Base-by-base conservation (phyloP, 2,113 vertebrate species). In the Archocentrus centrarchus region DNA sequence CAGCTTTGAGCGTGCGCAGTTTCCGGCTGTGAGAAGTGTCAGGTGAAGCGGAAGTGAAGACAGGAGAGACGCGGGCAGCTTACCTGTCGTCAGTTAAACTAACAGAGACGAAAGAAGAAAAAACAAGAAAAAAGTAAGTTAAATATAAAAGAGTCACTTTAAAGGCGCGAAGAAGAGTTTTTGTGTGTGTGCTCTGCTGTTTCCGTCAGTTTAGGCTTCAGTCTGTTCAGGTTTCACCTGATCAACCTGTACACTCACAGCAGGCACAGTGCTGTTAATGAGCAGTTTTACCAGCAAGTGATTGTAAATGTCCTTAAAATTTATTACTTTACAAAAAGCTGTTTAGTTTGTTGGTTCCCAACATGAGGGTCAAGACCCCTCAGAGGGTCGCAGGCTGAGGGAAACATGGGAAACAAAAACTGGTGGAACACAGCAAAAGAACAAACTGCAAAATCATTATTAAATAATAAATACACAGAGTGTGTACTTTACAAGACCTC, bases 21-120 rank as follows among this genome's bases (percentile, higher is more conserved):
- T 78, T 77, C 75, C 75, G 81, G 62, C 27, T 59, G 41, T 41
- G 8, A 44, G 22, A 27, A 68, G 57, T 6, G 66, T 37, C 79
- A 85, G 84, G 79, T 89, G 77, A 87, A 32, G 58, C 82, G 88
- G 90, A 91, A 90, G 86, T 77, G 63, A 59, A 68, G 58, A 70
- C 20, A 10, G 9, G 8, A 3, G 14, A 10, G 20, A 13, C 22
- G 20, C 57, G 24, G 20, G 83, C 14, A 3, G 64, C 22, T 64
- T 81, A 89, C 80, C 84, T 91, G 89, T 79, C 37, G 4, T 37
- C 64, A 81, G 82, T 77, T 81, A 15, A 32, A 80, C 41, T 11
- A 17, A 9, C 13, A 3, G 60, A 68, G 32, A 30, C 14, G 10
- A 78, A 20, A 22, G 8, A 3, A 6, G 53, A 57, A 14, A 4